Conservation (phyloP, 2,113 vertebrate genomes). For the Melierax canorus region DNA sequence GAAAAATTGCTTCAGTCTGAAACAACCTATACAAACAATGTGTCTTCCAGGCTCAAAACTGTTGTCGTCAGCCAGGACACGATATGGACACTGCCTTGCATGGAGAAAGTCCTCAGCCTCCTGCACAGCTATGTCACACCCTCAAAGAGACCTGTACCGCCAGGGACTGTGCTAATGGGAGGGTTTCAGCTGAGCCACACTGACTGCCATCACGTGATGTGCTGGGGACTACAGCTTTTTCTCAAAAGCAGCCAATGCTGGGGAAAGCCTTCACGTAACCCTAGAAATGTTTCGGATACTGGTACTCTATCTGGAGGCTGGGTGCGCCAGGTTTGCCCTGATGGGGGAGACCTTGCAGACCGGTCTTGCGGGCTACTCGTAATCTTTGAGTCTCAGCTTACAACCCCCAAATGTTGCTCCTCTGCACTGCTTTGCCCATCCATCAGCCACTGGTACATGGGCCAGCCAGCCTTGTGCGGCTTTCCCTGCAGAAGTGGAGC, state of each 20-base stretch:
- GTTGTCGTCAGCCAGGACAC: not conserved
- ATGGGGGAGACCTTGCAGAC: not conserved
- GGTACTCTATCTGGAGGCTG: not conserved
- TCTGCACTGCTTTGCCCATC: not conserved
- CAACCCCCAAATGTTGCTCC: not conserved
- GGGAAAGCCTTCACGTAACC: not conserved
- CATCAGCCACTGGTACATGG: not conserved
- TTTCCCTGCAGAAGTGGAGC: not conserved
- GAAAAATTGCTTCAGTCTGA: not conserved
- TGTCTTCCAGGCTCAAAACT: not conserved
- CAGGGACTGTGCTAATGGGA: not conserved
- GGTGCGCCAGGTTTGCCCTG: not conserved
- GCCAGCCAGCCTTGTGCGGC: not conserved
- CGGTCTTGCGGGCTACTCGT: fast-evolving
- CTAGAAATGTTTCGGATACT: not conserved
- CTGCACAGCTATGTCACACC: not conserved
- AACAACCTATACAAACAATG: not conserved
- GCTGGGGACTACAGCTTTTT: not conserved
- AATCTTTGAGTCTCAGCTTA: not conserved
- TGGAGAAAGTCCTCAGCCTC: not conserved
- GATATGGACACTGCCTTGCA: not conserved
- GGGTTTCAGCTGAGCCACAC: not conserved
- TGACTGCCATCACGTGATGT: not conserved
- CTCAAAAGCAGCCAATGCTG: not conserved
- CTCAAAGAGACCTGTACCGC: not conserved